Evolutionary conservation across 1,140 invertebrate genomes (phyloP).

Genomic region (Heterodera carotae): DNA sequence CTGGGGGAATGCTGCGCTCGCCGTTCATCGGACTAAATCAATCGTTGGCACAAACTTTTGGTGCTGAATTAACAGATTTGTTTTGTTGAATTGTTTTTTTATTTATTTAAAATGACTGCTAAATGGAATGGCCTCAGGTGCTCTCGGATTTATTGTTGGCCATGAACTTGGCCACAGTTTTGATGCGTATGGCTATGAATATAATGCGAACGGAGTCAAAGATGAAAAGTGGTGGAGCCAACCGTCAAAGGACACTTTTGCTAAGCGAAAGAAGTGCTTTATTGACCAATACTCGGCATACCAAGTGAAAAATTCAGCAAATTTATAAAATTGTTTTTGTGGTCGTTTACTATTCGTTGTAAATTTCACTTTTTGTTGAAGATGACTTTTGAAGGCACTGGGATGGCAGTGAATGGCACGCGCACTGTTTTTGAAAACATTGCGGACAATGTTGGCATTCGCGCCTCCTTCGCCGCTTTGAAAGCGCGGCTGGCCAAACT

Average conservation of each 20-base stretch:
- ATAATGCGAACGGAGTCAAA: conserved; percentile 4
- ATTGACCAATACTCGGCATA: conserved; percentile 13
- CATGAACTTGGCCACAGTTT: conserved; percentile 15
- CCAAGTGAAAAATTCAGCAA: background rate
- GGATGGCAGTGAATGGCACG: conserved; percentile 14
- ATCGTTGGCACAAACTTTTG: background rate
- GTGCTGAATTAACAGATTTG: background rate
- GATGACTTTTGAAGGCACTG: conserved; percentile 17
- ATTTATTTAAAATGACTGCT: background rate
- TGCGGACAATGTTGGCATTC: conserved; percentile 20
- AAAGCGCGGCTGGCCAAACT: background rate
- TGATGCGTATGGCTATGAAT: conserved; percentile 3
- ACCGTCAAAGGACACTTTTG: background rate
- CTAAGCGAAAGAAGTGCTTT: conserved; percentile 17
- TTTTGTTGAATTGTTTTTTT: too few relatives aligned
- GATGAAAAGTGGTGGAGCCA: conserved; percentile 7
- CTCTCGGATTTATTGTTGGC: background rate
- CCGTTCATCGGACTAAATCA: conserved; percentile 1
- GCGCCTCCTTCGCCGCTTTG: conserved; percentile 15
- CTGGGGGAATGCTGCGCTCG: conserved; percentile 4
- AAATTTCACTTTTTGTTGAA: background rate
- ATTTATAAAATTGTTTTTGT: background rate
- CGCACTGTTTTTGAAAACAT: conserved; percentile 22
- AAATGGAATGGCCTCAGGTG: background rate
- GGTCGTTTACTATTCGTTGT: too few relatives aligned